These are phyloP conservation scores for Karalla daura DNA, from an alignment of 2,797 vertebrate genomes.

Conservation along the genomic window DNA sequence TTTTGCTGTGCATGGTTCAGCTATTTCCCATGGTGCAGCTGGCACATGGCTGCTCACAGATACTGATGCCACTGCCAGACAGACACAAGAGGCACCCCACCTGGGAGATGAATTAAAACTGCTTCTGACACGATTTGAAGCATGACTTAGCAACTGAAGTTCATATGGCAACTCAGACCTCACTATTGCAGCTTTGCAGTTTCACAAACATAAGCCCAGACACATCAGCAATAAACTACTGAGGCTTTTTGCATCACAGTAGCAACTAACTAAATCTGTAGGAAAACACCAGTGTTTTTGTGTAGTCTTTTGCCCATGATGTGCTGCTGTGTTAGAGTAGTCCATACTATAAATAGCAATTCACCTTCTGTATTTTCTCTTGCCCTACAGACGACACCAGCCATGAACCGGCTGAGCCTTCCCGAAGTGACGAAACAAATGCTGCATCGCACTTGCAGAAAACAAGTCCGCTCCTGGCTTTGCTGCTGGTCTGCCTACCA, in stretches of 20 bases:
- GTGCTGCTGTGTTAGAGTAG: neutral
- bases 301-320: neutral
- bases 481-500: conserved; percentile 90
- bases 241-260: too few species aligned
- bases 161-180: conserved; percentile 72
- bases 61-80: conserved; percentile 45
- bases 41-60: conserved; percentile 64
- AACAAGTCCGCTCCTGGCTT: conserved; percentile 87
- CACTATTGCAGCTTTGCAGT: neutral
- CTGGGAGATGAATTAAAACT: conserved; percentile 46
- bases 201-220: conserved; percentile 1
- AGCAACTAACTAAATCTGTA: neutral
- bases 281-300: neutral
- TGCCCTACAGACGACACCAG: conserved; percentile 91
- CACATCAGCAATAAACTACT: neutral
- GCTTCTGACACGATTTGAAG: conserved; percentile 39
- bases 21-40: conserved; percentile 59
- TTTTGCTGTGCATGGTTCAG: conserved; percentile 66
- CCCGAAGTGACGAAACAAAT: conserved; percentile 92
- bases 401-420: conserved; percentile 97
- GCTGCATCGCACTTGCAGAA: conserved; percentile 88
- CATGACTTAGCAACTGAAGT: conserved; percentile 64
- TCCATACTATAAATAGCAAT: neutral
- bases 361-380: conserved; percentile 13
- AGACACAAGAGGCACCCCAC: conserved; percentile 44